Evolutionary conservation across 2,888 invertebrate genomes (phyloP).

Genomic region (Tachina fera): DNA sequence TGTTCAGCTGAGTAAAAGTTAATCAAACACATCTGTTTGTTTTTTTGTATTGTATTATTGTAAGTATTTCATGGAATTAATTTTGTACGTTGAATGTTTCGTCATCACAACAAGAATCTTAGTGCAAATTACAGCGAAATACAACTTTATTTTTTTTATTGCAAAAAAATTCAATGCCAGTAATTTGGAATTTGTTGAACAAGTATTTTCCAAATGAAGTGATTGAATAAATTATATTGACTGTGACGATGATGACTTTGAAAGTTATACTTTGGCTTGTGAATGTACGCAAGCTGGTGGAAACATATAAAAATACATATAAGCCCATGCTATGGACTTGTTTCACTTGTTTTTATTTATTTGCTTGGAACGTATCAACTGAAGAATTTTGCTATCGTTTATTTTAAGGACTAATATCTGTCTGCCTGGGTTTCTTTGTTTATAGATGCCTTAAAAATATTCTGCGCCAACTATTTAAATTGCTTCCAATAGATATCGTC

Average conservation of each 20-base stretch:
- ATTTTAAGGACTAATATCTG: slow-evolving; percentile 36
- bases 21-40: slow-evolving; percentile 69
- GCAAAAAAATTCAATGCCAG: slow-evolving; percentile 49
- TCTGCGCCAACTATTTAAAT: slow-evolving; percentile 1
- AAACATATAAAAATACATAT: not conserved
- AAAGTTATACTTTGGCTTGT: not conserved
- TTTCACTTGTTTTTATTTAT: slow-evolving; percentile 22
- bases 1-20: slow-evolving; percentile 53
- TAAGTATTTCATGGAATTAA: slow-evolving; percentile 18
- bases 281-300: too few species aligned
- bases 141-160: slow-evolving; percentile 13
- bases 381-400: slow-evolving; percentile 28
- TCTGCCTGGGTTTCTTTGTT: not conserved
- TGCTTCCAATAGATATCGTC: slow-evolving; percentile 29
- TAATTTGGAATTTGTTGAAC: slow-evolving; percentile 27
- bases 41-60: slow-evolving; percentile 6
- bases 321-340: slow-evolving; percentile 21
- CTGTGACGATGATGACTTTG: slow-evolving; percentile 26
- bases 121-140: slow-evolving; percentile 19
- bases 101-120: not conserved
- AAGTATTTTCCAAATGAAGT: slow-evolving; percentile 51
- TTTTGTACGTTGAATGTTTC: slow-evolving; percentile 5
- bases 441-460: not conserved
- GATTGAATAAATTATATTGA: slow-evolving; percentile 32
- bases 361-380: slow-evolving; percentile 6